Evolutionary conservation across 2,888 invertebrate species (phyloP).

Genomic region (Macaria liturata): DNA sequence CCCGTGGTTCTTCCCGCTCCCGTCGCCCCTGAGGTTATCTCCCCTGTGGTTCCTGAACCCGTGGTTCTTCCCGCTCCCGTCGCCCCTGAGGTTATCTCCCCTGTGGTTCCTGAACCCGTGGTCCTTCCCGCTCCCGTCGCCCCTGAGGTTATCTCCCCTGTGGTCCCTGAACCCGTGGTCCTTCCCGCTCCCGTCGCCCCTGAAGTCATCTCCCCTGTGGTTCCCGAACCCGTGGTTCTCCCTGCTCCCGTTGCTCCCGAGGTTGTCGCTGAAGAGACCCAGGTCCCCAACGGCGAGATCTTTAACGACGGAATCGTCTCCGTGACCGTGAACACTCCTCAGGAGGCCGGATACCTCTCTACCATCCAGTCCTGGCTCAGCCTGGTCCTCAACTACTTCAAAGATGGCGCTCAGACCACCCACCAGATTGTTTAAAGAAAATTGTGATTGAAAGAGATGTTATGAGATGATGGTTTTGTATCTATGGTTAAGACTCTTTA

Average conservation of each 20-base stretch:
- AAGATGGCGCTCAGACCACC: constrained; percentile 47
- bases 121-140: constrained; percentile 28
- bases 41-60: constrained; percentile 29
- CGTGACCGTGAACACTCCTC: constrained; percentile 52
- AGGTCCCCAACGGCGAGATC: constrained; percentile 48
- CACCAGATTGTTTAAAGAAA: constrained; percentile 57
- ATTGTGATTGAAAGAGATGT: too few species aligned
- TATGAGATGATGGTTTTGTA: neutral
- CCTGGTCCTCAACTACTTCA: constrained; percentile 63
- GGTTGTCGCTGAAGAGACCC: constrained; percentile 17
- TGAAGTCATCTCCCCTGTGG: constrained; percentile 7
- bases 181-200: constrained; percentile 35
- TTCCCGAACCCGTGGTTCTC: constrained; percentile 23
- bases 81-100: constrained; percentile 8
- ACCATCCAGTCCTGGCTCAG: constrained; percentile 65
- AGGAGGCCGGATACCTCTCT: constrained; percentile 50
- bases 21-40: constrained; percentile 12
- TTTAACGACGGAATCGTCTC: constrained; percentile 64
- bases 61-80: constrained; percentile 24
- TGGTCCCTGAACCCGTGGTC: constrained; percentile 27
- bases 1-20: constrained; percentile 18
- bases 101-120: constrained; percentile 21
- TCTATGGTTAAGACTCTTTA: too few species aligned
- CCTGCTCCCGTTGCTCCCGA: constrained; percentile 8
- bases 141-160: constrained; percentile 27